Evolutionary conservation across 1,140 invertebrate genomes (phyloP).

Genomic region (Dufourea novaeangliae): DNA sequence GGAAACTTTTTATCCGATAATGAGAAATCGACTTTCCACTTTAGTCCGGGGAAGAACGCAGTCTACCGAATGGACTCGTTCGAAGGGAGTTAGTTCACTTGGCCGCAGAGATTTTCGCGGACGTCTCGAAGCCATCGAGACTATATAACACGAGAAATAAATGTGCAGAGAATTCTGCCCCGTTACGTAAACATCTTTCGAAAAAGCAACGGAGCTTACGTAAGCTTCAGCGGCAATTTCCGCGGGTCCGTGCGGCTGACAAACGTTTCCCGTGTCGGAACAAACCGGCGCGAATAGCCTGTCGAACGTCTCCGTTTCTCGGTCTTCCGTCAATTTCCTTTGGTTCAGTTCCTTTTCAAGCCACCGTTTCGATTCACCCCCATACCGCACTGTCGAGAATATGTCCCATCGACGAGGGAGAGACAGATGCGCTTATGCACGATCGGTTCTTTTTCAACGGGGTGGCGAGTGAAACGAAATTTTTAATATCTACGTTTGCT

Average conservation of each 20-base stretch:
- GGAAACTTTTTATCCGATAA: conserved; percentile 17
- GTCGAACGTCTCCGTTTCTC: neutral
- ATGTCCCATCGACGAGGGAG: no score
- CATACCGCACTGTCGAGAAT: no score
- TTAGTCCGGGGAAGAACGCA: neutral
- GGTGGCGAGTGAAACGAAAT: neutral
- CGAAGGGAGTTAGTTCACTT: no score
- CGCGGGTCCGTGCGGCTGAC: neutral
- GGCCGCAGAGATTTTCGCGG: no score
- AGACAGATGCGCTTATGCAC: no score
- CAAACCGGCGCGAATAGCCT: neutral
- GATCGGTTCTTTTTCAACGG: no score
- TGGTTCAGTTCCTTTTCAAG: neutral
- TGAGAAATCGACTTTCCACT: conserved; percentile 7
- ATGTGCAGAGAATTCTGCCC: neutral
- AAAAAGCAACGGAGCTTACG: conserved; percentile 6
- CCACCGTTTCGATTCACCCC: neutral
- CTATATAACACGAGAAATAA: neutral
- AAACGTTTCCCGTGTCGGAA: neutral
- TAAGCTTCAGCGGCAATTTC: conserved; percentile 9
- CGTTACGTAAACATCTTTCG: neutral
- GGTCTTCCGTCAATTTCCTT: neutral
- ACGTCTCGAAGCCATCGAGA: no score
- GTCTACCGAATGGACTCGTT: no score
- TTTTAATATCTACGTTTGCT: neutral